These are phyloP conservation scores for Schmidtea mediterranea DNA, from an alignment of 1,140 invertebrate genomes.

Conservation along the genomic window DNA sequence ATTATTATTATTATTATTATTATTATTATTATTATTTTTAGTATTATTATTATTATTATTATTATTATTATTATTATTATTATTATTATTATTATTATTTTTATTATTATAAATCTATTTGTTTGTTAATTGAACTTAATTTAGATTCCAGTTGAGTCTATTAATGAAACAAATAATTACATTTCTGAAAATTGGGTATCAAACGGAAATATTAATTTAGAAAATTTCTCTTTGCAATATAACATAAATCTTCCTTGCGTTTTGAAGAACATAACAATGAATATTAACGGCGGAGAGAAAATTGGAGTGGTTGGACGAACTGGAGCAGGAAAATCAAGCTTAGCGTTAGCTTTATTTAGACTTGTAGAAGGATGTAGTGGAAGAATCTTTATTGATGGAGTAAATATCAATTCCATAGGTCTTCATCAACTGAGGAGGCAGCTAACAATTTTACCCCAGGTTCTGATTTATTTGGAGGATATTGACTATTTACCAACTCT, in stretches of 20 bases:
- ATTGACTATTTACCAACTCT: slow-evolving; percentile 8
- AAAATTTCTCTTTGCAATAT: slow-evolving; percentile 1
- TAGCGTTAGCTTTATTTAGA: slow-evolving; percentile 32
- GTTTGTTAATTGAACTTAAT: too few relatives aligned
- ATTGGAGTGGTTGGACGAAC: slow-evolving; percentile 11
- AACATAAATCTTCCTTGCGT: slow-evolving; percentile 14
- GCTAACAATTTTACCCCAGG: slow-evolving; percentile 21
- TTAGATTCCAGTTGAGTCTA: too few relatives aligned
- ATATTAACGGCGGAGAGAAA: slow-evolving; percentile 3
- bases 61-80: too few relatives aligned
- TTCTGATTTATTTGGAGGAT: slow-evolving; percentile 9
- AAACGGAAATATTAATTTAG: background rate
- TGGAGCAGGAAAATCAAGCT: slow-evolving; percentile 30
- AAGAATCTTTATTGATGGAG: slow-evolving; percentile 18
- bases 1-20: too few relatives aligned
- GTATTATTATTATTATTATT: too few relatives aligned
- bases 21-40: too few relatives aligned
- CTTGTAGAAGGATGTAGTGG: slow-evolving; percentile 29
- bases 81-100: too few relatives aligned
- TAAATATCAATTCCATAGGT: slow-evolving; percentile 17
- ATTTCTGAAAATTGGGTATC: background rate
- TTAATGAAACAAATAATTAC: too few relatives aligned
- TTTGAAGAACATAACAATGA: background rate
- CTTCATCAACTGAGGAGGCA: slow-evolving; percentile 19
- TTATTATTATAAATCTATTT: too few relatives aligned